Conservation (phyloP, 2,888 invertebrate species). For the Limnephilus rhombicus region DNA sequence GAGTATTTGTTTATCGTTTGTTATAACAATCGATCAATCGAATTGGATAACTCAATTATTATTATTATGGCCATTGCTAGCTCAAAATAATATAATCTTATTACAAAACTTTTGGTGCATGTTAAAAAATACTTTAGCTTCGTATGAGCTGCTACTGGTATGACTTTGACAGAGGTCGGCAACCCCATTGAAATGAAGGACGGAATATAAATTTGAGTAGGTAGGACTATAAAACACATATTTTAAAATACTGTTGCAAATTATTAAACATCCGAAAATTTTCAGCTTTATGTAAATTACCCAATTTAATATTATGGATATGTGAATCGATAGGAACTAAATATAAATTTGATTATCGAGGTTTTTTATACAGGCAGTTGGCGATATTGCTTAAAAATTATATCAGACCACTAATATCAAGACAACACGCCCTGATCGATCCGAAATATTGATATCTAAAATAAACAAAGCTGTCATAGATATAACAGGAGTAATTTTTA, state of each 20-base stretch:
- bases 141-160: background rate
- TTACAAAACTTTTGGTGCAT: background rate
- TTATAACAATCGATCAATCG: background rate
- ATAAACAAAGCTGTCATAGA: no score
- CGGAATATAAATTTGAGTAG: background rate
- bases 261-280: background rate
- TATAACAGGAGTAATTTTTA: no score
- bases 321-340: background rate
- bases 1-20: no score
- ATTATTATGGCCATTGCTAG: background rate
- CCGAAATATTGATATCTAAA: no score
- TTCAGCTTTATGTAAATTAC: background rate
- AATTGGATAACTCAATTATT: background rate
- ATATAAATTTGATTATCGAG: background rate
- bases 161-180: background rate
- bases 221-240: background rate
- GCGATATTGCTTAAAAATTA: no score
- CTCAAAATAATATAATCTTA: background rate
- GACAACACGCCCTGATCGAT: no score
- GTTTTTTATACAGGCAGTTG: background rate
- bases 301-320: background rate
- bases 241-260: background rate
- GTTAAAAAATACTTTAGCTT: background rate
- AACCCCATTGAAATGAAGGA: background rate
- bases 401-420: no score